Conservation (phyloP, 2,888 invertebrate species). For the Synergus laeviventris region DNA sequence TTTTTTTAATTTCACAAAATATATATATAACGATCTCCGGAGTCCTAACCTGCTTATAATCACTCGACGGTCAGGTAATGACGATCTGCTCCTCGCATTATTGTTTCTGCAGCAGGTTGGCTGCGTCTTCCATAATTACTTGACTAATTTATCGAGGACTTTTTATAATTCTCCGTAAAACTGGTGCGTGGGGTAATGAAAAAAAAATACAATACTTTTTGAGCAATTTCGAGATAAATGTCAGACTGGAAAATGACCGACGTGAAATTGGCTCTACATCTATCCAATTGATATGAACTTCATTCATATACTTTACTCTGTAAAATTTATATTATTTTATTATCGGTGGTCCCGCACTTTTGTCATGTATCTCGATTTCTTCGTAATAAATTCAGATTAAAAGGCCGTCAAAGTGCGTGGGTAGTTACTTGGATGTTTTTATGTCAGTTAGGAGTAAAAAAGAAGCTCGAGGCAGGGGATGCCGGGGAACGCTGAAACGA, state of each 20-base stretch:
- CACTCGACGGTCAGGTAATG: slow-evolving; percentile 63
- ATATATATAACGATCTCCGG: slow-evolving; percentile 44
- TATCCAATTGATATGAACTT: too few relatives aligned
- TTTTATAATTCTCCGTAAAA: neutral
- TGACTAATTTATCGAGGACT: slow-evolving; percentile 59
- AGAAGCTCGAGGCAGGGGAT: slow-evolving; percentile 43
- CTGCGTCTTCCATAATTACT: slow-evolving; percentile 64
- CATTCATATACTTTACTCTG: neutral
- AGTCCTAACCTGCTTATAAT: slow-evolving; percentile 70
- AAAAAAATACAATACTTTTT: neutral
- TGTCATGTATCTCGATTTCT: slow-evolving; percentile 19
- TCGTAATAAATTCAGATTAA: slow-evolving; percentile 36
- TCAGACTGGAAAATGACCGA: too few relatives aligned
- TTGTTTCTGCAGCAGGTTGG: slow-evolving; percentile 66
- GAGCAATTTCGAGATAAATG: neutral
- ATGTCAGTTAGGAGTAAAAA: slow-evolving; percentile 50
- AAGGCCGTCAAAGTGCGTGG: slow-evolving; percentile 38
- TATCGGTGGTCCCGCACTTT: neutral
- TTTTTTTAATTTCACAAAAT: slow-evolving; percentile 40
- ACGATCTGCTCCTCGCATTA: slow-evolving; percentile 65
- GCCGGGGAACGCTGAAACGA: slow-evolving; percentile 45
- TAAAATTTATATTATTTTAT: neutral
- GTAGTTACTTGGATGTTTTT: slow-evolving; percentile 48
- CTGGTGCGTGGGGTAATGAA: slow-evolving; percentile 5
- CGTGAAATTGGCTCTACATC: too few relatives aligned